Evolutionary conservation across 2,113 vertebrate genomes (phyloP), one percentile per base, ranked within the genome.

Genomic region (Elaphurus davidianus): DNA sequence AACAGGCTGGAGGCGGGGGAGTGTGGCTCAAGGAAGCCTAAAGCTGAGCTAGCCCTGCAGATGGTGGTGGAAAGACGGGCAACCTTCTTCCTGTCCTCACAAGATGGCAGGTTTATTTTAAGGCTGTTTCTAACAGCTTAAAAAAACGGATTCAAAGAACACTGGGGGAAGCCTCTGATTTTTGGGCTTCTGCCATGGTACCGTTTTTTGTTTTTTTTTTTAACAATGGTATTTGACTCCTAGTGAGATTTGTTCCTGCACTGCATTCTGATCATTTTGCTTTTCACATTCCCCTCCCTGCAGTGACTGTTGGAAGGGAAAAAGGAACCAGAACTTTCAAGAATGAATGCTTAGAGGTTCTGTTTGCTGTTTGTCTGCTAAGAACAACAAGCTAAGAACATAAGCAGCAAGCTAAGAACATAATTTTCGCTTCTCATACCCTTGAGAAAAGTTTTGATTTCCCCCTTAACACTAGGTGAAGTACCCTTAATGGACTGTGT

Each of bases 31-130:
- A 92, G 94, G 67, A 96, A 98, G 47, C 82, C 96, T 94, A 28
- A 83, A 97, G 81, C 96, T 94, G 84, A 97, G 94, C 86, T 93
- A 96, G 97, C 94, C 92, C 82, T 96, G 83, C 98, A 98, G 98
- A 97, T 97, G 97, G 98, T 90, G 88, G 89, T 50, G 27, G 93
- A 92, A 97, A 97, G 82, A 95, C 0, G 16, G 85, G 86, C 97
- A 97, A 97, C 97, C 97, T 97, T 97, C 98, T 96, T 98, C 95
- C 91, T 94, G 96, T 98, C 91, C 98, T 98, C 93, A 93, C 98
- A 98, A 98, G 97, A 97, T 94, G 97, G 96, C 91, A 97, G 91
- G 86, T 95, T 98, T 98, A 98, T 98, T 98, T 98, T 98, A 97
- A 98, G 91, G 86, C 89, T 97, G 96, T 96, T 97, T 97, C 97